These are phyloP conservation scores for Dryobota labecula DNA, from an alignment of 2,888 invertebrate genomes.

Conservation along the genomic window DNA sequence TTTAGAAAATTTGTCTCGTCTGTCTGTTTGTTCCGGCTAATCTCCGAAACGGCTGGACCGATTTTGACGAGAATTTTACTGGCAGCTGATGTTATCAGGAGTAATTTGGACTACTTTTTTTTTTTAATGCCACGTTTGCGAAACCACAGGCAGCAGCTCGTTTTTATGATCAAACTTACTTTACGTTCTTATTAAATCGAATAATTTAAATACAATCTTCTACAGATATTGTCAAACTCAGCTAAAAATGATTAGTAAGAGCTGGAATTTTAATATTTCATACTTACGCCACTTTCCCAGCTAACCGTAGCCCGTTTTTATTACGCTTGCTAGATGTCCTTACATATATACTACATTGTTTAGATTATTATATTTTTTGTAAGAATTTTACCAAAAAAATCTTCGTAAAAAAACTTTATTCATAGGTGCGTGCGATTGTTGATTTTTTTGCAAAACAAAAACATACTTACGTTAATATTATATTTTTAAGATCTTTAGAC, in stretches of 20 bases:
- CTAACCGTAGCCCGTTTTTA: constrained; percentile 63
- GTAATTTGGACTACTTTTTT: too few relatives aligned
- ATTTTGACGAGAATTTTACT: too few relatives aligned
- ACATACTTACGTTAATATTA: background rate
- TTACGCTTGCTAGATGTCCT: constrained; percentile 72
- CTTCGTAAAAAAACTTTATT: constrained; percentile 37
- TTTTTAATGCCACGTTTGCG: too few relatives aligned
- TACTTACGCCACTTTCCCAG: constrained; percentile 52
- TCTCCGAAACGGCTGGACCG: too few relatives aligned
- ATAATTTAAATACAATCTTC: accelerated
- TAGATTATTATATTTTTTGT: constrained; percentile 67
- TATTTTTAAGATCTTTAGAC: background rate
- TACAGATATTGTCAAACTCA: background rate
- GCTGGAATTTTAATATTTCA: background rate
- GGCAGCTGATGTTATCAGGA: too few relatives aligned
- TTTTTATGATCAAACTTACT: too few relatives aligned
- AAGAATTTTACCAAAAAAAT: constrained; percentile 67
- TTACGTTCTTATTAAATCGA: too few relatives aligned
- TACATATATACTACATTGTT: constrained; percentile 68
- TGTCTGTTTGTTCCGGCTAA: too few relatives aligned
- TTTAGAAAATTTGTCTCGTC: too few relatives aligned
- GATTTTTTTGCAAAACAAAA: constrained; percentile 9
- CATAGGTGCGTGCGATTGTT: constrained; percentile 3
- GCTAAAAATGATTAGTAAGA: accelerated
- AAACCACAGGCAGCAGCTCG: too few relatives aligned